Evolutionary conservation across 1,140 invertebrate genomes (phyloP).

Genomic region (Drosophila serrata): DNA sequence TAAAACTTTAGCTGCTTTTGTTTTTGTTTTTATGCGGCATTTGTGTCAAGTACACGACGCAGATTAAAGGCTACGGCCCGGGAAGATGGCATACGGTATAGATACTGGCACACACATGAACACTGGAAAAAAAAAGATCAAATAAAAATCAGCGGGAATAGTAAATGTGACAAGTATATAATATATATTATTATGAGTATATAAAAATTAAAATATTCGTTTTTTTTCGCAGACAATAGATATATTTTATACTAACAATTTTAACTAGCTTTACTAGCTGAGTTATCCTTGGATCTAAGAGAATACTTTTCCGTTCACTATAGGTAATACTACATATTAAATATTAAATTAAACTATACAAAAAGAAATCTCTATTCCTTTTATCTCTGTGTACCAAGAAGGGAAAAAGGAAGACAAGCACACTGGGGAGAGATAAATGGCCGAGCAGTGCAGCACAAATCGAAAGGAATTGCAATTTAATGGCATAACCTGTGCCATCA

Average conservation of each 20-base stretch:
- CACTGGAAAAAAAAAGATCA: neutral
- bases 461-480: slow-evolving; percentile 81
- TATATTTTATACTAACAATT: neutral
- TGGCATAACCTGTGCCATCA: slow-evolving; percentile 67
- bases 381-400: neutral
- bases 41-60: slow-evolving; percentile 81
- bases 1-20: slow-evolving; percentile 65
- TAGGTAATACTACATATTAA: neutral
- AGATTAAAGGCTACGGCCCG: slow-evolving; percentile 78
- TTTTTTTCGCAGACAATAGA: neutral
- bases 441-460: slow-evolving; percentile 66
- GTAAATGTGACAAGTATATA: neutral
- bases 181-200: neutral
- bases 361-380: neutral
- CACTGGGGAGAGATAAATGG: slow-evolving; percentile 64
- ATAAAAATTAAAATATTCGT: neutral
- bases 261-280: neutral
- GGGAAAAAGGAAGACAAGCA: neutral
- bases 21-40: slow-evolving; percentile 75
- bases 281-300: neutral
- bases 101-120: slow-evolving; percentile 30
- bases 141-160: neutral
- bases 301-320: rapidly evolving
- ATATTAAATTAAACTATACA: neutral
- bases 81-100: slow-evolving; percentile 66